Conservation (phyloP, 2,888 invertebrate genomes). For the Leptinotarsa rubiginosa region DNA sequence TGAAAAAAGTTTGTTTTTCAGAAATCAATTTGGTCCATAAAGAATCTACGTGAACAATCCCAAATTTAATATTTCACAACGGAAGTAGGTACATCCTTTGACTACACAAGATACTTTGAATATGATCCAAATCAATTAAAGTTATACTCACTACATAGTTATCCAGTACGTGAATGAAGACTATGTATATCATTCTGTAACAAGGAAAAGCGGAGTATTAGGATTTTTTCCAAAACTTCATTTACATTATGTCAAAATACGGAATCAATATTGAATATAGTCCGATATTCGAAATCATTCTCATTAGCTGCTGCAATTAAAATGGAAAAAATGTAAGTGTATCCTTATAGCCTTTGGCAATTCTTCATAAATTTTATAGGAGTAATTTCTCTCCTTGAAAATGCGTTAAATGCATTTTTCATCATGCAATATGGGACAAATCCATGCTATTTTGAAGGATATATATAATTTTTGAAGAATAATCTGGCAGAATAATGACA, state of each 20-base stretch:
- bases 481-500: constrained; percentile 60
- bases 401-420: constrained; percentile 31
- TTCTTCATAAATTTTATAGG: constrained; percentile 32
- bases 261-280: constrained; percentile 14
- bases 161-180: constrained; percentile 62
- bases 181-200: constrained; percentile 63
- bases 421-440: constrained; percentile 44
- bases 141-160: constrained; percentile 73
- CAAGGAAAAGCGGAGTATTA: constrained; percentile 47
- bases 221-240: background rate
- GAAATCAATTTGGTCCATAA: background rate
- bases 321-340: constrained; percentile 45
- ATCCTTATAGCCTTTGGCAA: constrained; percentile 60
- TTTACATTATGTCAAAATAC: background rate
- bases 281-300: constrained; percentile 35
- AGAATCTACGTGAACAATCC: background rate
- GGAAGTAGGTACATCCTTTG: too few relatives aligned
- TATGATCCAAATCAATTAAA: constrained; percentile 26
- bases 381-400: constrained; percentile 34
- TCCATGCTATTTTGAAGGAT: constrained; percentile 43
- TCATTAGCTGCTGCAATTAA: constrained; percentile 47
- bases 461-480: constrained; percentile 48
- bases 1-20: constrained; percentile 50
- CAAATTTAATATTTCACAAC: background rate
- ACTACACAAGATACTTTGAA: background rate